Evolutionary conservation across 1,140 invertebrate species (phyloP).

Genomic region (Tachypleus tridentatus): DNA sequence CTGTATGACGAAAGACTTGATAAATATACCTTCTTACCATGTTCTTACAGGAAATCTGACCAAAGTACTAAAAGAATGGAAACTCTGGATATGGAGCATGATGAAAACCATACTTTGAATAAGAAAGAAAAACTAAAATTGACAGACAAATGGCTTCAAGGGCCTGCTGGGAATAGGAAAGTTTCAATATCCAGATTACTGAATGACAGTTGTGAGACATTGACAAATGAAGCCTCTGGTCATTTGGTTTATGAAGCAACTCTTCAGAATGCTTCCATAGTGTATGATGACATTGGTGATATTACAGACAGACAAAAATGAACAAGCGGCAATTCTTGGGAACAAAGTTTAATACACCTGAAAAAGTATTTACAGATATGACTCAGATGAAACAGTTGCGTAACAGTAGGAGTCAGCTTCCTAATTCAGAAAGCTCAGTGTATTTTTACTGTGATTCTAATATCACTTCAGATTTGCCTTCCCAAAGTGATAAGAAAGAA

Average conservation of each 20-base stretch:
- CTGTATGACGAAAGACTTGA: conserved; percentile 22
- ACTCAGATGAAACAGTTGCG: neutral
- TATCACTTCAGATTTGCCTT: neutral
- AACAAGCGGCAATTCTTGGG: neutral
- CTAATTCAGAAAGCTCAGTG: neutral
- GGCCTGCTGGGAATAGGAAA: no score
- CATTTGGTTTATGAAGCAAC: conserved; percentile 29
- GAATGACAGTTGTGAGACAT: no score
- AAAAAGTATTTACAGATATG: no score
- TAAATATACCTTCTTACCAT: conserved; percentile 7
- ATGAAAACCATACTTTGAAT: no score
- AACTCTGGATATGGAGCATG: no score
- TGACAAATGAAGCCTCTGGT: conserved; percentile 2
- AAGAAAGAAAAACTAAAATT: no score
- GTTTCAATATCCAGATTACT: no score
- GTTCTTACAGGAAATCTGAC: no score
- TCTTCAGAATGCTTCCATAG: conserved; percentile 51
- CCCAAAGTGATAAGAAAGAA: neutral
- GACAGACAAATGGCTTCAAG: no score
- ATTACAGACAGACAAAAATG: conserved; percentile 21
- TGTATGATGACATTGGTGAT: conserved; percentile 71
- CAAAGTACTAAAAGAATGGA: no score
- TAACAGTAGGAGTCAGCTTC: neutral
- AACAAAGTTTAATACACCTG: neutral
- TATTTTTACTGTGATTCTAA: no score